A percentile compares a stretch with the other conserved stretches of the same genome.
phyloP scores from a whole-genome alignment of 2,113 vertebrate genomes.

The Caracal caracal region DNA sequence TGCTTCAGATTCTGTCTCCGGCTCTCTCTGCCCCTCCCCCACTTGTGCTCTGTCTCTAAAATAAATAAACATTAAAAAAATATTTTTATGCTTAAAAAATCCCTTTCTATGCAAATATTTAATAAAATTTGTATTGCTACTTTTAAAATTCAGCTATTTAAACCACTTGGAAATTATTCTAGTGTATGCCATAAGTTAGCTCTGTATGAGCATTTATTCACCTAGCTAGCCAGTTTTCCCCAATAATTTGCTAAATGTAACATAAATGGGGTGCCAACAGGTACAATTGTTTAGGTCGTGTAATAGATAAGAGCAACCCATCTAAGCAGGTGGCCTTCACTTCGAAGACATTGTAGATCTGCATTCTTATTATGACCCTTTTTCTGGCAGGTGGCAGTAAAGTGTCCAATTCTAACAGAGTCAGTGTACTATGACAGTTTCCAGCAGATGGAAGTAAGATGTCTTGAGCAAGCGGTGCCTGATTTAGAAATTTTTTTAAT shows the following conservation, averaged over 20 bases:
- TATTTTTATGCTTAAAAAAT: neutral
- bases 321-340: neutral
- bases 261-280: rapidly evolving
- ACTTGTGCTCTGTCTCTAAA: too few species aligned
- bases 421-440: neutral
- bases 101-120: neutral
- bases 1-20: too few species aligned
- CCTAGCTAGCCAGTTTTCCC: neutral
- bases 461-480: neutral
- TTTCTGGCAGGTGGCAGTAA: neutral
- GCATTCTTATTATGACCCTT: neutral
- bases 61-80: too few species aligned
- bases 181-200: neutral
- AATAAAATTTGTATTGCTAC: neutral
- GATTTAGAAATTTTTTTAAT: neutral
- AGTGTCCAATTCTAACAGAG: neutral
- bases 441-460: neutral
- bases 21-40: too few species aligned
- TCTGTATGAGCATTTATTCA: neutral
- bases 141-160: neutral
- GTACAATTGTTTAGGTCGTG: neutral
- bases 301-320: neutral
- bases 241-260: neutral
- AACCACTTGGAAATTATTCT: neutral
- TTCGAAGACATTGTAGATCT: neutral